phyloP scores from a whole-genome alignment of 2,113 vertebrate genomes.

The Corydoras maculifer region DNA sequence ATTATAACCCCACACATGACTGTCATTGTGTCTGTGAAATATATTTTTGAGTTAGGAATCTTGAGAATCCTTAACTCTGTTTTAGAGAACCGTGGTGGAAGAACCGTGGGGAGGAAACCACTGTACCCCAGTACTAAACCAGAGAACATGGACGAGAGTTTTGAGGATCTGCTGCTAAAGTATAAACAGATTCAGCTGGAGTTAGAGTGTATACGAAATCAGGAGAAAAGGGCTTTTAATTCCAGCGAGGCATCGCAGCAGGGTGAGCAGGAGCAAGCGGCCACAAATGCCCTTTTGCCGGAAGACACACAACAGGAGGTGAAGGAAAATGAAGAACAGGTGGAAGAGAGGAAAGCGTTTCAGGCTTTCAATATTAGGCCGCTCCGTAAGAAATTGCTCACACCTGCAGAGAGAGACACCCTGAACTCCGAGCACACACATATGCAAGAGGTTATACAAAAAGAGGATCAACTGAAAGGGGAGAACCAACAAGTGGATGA shows the following conservation, averaged over 20 bases:
- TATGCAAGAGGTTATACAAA: no score
- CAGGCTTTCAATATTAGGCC: conserved; percentile 59
- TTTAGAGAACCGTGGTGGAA: conserved; percentile 76
- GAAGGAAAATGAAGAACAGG: conserved; percentile 59
- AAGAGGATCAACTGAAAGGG: no score
- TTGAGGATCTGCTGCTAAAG: conserved; percentile 90
- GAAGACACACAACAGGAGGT: not conserved
- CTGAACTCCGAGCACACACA: no score
- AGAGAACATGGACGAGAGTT: conserved; percentile 84
- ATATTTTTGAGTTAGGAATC: not conserved
- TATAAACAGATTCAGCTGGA: conserved; percentile 96
- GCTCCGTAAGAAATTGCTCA: no score
- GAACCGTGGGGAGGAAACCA: conserved; percentile 70
- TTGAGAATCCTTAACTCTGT: conserved; percentile 62
- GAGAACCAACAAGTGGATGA: no score
- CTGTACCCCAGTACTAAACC: conserved; percentile 63
- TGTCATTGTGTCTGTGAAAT: not conserved
- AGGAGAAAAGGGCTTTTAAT: conserved; percentile 84
- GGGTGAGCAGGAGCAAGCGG: conserved; percentile 15
- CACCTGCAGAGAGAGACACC: no score
- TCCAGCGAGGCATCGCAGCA: conserved; percentile 63
- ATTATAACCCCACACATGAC: no score
- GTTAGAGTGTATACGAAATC: conserved; percentile 89
- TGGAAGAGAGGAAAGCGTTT: conserved; percentile 75
- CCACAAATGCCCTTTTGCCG: not conserved